Evolutionary conservation across 2,113 vertebrate species (phyloP).

Genomic region (Theristicus caerulescens): DNA sequence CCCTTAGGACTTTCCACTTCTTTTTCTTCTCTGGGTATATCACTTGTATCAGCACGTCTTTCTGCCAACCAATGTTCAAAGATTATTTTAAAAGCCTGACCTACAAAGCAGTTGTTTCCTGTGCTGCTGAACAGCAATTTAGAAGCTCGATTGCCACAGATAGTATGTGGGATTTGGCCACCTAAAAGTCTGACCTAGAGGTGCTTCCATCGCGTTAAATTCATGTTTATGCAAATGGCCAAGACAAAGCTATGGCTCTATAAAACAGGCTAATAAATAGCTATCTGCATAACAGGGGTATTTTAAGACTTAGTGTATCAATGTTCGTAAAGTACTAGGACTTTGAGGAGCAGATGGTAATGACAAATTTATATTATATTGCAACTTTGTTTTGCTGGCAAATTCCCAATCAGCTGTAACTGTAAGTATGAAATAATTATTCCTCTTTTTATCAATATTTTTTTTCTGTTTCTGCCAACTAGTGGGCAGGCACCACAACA

Average conservation of each 20-base stretch:
- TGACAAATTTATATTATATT: not conserved
- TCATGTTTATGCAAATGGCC: not conserved
- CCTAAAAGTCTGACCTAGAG: not conserved
- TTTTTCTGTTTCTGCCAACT: not conserved
- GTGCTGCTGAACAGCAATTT: not conserved
- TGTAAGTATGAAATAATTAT: conserved; percentile 5
- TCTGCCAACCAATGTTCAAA: not conserved
- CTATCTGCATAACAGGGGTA: not conserved
- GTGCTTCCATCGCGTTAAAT: not conserved
- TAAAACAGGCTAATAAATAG: not conserved
- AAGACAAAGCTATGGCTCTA: not conserved
- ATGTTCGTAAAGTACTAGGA: not conserved
- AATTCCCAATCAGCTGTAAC: not conserved
- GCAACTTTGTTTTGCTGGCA: not conserved
- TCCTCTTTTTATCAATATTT: not conserved
- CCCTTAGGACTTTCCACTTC: not conserved
- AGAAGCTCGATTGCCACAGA: not conserved
- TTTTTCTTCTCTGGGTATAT: not conserved
- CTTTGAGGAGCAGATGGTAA: conserved; percentile 6
- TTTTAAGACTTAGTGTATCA: not conserved
- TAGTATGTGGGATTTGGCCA: not conserved
- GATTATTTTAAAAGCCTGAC: not conserved
- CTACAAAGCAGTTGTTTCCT: not conserved
- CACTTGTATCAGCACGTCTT: not conserved
- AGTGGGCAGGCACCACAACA: not conserved